Percentiles rank a stretch among this genome's conserved stretches.
phyloP scores from a whole-genome alignment of 1,140 invertebrate genomes.

The Drosophila varians region DNA sequence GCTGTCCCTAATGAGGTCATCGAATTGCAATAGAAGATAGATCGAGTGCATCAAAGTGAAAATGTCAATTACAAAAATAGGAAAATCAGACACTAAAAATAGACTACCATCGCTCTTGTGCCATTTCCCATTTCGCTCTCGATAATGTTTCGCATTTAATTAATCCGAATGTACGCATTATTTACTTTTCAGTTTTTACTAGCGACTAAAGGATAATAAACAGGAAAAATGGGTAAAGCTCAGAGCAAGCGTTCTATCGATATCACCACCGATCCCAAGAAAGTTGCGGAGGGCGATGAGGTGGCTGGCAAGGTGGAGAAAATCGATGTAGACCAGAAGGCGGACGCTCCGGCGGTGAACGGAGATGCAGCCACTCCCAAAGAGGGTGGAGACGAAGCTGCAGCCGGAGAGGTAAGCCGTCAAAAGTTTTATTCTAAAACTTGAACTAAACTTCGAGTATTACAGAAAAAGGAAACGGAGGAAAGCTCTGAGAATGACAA shows the following conservation, averaged over 20 bases:
- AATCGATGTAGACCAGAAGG: conserved; percentile 88
- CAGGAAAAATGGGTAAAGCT: conserved; percentile 89
- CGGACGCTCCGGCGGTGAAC: conserved; percentile 85
- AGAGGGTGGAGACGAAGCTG: conserved; percentile 83
- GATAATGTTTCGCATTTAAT: conserved; percentile 17
- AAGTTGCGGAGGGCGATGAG: conserved; percentile 87
- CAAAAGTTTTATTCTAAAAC: background rate
- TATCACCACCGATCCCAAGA: conserved; percentile 91
- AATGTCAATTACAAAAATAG: conserved; percentile 77
- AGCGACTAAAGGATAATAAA: conserved; percentile 54
- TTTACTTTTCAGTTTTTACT: conserved; percentile 51
- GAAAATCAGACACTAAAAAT: conserved; percentile 41
- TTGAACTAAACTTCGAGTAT: background rate
- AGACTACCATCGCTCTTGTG: conserved; percentile 34
- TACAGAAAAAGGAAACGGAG: conserved; percentile 87
- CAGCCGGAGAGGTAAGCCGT: conserved; percentile 60
- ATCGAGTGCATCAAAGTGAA: conserved; percentile 14
- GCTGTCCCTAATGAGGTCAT: conserved; percentile 35
- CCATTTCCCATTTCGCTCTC: conserved; percentile 14
- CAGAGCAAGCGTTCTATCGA: conserved; percentile 94
- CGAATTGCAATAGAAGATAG: conserved; percentile 6
- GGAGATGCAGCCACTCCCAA: conserved; percentile 87
- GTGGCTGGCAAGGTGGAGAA: conserved; percentile 89
- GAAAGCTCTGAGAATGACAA: conserved; percentile 87
- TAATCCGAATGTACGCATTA: conserved; percentile 6